phyloP scores from a whole-genome alignment of 2,797 vertebrate genomes.

The Phataginus tricuspis region DNA sequence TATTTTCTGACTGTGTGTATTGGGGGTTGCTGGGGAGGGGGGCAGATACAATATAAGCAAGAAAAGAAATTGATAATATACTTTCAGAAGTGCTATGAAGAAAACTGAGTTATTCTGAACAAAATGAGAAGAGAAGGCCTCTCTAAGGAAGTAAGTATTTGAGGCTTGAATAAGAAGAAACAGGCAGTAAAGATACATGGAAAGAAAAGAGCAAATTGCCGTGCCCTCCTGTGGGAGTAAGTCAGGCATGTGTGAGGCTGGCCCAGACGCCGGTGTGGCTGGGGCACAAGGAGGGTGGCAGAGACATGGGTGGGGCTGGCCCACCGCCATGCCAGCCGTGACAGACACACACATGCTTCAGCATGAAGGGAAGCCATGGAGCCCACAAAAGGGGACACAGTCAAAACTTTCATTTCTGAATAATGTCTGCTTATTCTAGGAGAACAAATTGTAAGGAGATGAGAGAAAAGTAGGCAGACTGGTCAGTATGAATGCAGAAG shows the following conservation, averaged over 20 bases:
- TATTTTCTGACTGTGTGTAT: background rate
- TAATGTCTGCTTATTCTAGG: background rate
- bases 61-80: background rate
- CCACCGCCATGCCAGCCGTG: accelerated
- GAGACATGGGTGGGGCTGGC: accelerated
- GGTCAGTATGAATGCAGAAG: background rate
- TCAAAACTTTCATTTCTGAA: background rate
- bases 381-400: background rate
- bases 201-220: background rate
- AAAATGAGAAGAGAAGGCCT: background rate
- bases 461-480: background rate
- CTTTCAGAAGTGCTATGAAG: background rate
- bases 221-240: background rate
- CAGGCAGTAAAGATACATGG: accelerated
- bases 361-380: accelerated
- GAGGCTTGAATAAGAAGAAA: background rate
- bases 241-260: accelerated
- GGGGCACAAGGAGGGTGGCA: accelerated
- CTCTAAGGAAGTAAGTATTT: background rate
- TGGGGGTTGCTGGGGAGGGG: background rate
- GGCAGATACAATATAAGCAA: background rate
- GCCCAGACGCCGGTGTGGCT: background rate
- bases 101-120: background rate
- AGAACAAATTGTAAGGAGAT: background rate
- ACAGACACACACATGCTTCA: background rate